A percentile compares a stretch with the other conserved stretches of the same genome.
phyloP scores from a whole-genome alignment of 2,113 vertebrate species.

The Chaetorhynchus papuensis region DNA sequence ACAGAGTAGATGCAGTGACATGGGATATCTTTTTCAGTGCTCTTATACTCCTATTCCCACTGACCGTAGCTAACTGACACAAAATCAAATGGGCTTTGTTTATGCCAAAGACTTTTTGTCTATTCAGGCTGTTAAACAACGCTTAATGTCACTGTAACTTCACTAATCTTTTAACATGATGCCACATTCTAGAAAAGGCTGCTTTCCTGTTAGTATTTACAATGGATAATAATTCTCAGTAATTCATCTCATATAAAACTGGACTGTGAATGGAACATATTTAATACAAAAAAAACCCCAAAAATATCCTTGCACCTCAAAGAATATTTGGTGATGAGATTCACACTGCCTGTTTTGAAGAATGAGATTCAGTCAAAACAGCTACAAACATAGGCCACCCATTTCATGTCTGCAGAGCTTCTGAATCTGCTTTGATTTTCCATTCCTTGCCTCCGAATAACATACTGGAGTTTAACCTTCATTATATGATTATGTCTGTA shows the following conservation, averaged over 20 bases:
- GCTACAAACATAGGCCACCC: neutral
- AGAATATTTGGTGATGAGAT: neutral
- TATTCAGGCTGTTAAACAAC: neutral
- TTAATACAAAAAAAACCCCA: neutral
- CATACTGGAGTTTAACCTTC: constrained; percentile 31
- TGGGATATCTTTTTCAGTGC: neutral
- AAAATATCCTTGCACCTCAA: neutral
- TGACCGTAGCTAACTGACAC: neutral
- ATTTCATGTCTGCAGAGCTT: neutral
- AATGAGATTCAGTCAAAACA: neutral
- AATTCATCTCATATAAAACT: neutral
- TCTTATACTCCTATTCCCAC: neutral
- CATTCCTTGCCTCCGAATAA: neutral
- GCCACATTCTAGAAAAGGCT: neutral
- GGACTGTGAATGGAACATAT: neutral
- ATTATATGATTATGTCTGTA: constrained; percentile 14
- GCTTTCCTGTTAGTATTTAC: neutral
- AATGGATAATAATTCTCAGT: neutral
- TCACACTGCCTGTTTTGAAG: neutral
- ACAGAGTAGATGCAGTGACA: neutral
- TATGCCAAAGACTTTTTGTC: constrained; percentile 1
- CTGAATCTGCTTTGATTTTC: constrained; percentile 6
- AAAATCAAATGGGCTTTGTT: neutral
- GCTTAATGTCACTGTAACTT: neutral
- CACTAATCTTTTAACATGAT: neutral